phyloP scores from a whole-genome alignment of 2,113 vertebrate species.

The Suricata suricatta region DNA sequence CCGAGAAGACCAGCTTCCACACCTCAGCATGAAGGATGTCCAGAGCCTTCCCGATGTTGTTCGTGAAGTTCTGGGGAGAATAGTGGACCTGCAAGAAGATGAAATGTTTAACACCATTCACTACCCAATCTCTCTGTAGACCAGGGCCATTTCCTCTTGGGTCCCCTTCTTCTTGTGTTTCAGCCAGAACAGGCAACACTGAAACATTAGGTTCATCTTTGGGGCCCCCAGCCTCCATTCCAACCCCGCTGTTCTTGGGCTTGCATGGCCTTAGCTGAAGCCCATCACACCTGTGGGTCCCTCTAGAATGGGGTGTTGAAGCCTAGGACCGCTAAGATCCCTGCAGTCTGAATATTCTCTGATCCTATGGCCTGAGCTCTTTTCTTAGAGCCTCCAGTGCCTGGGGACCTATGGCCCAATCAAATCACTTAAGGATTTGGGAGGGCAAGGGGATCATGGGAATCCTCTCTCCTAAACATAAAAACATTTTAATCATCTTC shows the following conservation, averaged over 20 bases:
- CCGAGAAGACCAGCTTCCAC: background rate
- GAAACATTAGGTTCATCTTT: background rate
- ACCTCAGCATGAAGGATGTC: constrained; percentile 87
- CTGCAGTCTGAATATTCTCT: no score
- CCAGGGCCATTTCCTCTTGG: background rate
- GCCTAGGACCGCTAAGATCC: background rate
- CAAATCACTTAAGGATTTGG: background rate
- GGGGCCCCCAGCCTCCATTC: background rate
- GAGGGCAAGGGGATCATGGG: background rate
- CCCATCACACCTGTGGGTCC: accelerated
- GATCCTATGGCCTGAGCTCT: background rate
- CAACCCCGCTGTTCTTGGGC: background rate
- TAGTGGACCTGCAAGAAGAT: constrained; percentile 67
- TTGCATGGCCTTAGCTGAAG: background rate
- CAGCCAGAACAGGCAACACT: background rate
- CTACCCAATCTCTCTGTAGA: background rate
- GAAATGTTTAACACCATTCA: background rate
- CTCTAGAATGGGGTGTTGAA: background rate
- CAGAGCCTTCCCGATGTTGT: constrained; percentile 78
- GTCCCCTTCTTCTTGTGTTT: background rate
- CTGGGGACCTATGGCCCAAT: background rate
- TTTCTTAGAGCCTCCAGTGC: background rate
- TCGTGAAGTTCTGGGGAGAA: constrained; percentile 83
- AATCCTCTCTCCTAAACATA: background rate
- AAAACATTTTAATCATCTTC: background rate